Base-by-base conservation (phyloP, 2,113 vertebrate species). In the Centrocercus urophasianus region DNA sequence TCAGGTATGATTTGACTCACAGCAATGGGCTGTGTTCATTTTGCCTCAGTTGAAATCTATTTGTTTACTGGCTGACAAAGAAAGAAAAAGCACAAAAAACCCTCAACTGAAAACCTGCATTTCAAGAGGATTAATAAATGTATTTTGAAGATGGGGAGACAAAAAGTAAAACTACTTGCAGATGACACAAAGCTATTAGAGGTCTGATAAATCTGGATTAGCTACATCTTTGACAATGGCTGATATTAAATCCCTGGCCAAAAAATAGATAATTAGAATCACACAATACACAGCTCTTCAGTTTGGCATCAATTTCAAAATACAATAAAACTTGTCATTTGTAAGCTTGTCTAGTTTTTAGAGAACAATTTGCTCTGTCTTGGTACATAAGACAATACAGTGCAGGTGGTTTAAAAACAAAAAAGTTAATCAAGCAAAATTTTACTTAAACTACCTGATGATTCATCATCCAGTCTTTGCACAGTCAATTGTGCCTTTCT, bases 401-500 rank as follows among this genome's bases (percentile, higher is more conserved):
- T 96, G 93, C 96, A 97, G 95, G 91, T 97, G 96, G 94, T 86
- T 97, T 97, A 91, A 97, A 98, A 97, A 96, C 97, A 98, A 98
- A 98, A 96, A 96, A 92, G 95, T 97, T 98, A 97, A 97, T 97
- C 96, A 97, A 91, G 87, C 83, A 97, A 95, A 96, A 94, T 97
- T 97, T 98, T 97, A 84, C 95, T 98, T 97, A 97, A 97, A 95
- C 91, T 96, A 91, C 96, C 92, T 97, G 93, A 94, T 95, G 93
- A 97, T 98, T 98, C 97, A 97, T 97, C 96, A 97, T 50, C 70
- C 79, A 96, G 84, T 86, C 92, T 96, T 76, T 97, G 93, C 88
- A 93, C 45, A 57, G 97, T 97, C 96, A 97, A 7, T 93, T 96
- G 73, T 96, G 88, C 86, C 83, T 96, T 93, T 97, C 82, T 84